These are phyloP conservation scores for Serinus canaria DNA, from an alignment of 2,113 vertebrate species.

Conservation along the genomic window DNA sequence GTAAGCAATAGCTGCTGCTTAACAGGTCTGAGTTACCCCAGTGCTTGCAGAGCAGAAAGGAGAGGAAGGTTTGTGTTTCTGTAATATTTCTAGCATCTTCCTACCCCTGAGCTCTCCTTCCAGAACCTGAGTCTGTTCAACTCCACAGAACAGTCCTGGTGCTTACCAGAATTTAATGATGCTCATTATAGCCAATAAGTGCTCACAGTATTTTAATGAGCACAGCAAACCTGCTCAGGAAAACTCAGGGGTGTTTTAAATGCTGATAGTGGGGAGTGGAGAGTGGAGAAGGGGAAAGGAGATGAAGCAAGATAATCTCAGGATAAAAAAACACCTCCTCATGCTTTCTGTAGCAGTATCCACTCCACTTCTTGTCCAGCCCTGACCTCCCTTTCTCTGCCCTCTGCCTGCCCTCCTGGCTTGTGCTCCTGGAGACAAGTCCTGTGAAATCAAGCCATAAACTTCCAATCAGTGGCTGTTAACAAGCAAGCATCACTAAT, in stretches of 20 bases:
- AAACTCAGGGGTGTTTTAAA: constrained; percentile 23
- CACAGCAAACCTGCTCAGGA: neutral
- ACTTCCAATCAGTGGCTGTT: neutral
- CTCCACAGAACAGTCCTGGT: constrained; percentile 10
- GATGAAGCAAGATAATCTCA: neutral
- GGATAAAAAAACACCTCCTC: neutral
- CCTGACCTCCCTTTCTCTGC: neutral
- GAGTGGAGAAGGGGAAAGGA: neutral
- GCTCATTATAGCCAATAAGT: constrained; percentile 35
- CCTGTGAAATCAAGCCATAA: neutral
- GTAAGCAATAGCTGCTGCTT: neutral
- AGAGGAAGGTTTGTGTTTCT: neutral
- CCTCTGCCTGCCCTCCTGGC: neutral
- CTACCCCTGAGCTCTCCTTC: neutral
- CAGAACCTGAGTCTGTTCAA: neutral
- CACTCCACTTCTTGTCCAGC: neutral
- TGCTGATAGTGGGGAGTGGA: neutral
- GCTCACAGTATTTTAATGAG: constrained; percentile 49
- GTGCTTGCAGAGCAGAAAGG: neutral
- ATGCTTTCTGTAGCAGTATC: neutral
- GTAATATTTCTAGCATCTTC: neutral
- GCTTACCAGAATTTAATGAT: constrained; percentile 43
- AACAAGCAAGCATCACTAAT: neutral
- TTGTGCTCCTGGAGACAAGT: neutral
- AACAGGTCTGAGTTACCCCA: neutral